Percentiles rank a stretch among this genome's conserved stretches.
Evolutionary conservation across 1,140 invertebrate species (phyloP).

Genomic region (Drosophila orena): DNA sequence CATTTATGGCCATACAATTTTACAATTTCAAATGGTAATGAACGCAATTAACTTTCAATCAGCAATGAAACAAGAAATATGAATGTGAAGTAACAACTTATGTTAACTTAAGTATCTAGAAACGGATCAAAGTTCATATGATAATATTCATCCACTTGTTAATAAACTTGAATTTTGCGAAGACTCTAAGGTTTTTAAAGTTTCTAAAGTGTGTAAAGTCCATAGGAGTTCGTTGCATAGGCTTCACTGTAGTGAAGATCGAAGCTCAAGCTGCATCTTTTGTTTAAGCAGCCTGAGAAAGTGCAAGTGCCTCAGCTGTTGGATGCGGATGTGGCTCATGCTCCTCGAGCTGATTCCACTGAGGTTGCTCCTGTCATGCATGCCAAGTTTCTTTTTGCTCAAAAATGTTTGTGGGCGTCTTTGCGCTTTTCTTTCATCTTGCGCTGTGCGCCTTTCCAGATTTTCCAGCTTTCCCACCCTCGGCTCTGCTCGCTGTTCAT

Average conservation of each 20-base stretch:
- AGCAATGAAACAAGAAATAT: too few species aligned
- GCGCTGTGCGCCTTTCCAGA: conserved; percentile 12
- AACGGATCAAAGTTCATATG: too few species aligned
- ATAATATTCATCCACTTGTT: too few species aligned
- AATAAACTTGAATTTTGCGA: too few species aligned
- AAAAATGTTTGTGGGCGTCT: conserved; percentile 70
- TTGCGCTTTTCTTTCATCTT: conserved; percentile 60
- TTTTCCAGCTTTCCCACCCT: background rate
- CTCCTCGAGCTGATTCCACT: conserved; percentile 5
- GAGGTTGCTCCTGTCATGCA: conserved; percentile 53
- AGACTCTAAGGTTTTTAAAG: too few species aligned
- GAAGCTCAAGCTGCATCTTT: conserved; percentile 29
- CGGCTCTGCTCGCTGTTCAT: conserved; percentile 48
- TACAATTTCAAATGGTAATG: background rate
- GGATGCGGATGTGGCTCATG: background rate
- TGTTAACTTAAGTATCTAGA: too few species aligned
- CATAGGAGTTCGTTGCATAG: too few species aligned
- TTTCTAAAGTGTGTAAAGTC: too few species aligned
- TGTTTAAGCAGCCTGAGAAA: conserved; percentile 72
- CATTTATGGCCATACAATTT: background rate
- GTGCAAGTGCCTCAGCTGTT: conserved; percentile 71
- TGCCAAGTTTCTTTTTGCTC: conserved; percentile 67
- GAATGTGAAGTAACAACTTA: too few species aligned
- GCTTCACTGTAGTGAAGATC: conserved; percentile 26
- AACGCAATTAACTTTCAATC: too few species aligned